phyloP scores from a whole-genome alignment of 2,113 vertebrate species.

The Clarias batrachus region DNA sequence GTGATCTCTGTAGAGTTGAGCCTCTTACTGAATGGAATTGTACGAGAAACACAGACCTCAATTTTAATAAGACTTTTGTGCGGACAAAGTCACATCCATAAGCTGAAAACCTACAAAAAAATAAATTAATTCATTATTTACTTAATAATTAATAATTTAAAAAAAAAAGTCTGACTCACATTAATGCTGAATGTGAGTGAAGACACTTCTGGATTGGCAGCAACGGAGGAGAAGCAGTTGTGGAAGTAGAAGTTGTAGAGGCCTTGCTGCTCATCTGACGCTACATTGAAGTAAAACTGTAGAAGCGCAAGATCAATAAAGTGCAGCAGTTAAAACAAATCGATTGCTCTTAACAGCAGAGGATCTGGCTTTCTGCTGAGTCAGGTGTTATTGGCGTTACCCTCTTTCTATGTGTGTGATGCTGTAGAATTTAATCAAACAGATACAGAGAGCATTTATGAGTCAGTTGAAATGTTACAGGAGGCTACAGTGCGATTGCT shows the following conservation, averaged over 20 bases:
- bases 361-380: neutral
- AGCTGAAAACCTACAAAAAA: neutral
- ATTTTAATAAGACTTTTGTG: neutral
- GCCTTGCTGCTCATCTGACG: constrained; percentile 76
- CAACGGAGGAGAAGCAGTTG: constrained; percentile 66
- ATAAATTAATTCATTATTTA: neutral
- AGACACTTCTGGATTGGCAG: neutral
- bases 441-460: neutral
- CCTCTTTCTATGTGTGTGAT: neutral
- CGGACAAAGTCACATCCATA: neutral
- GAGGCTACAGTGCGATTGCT: neutral
- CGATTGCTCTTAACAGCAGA: neutral
- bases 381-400: neutral
- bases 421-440: neutral
- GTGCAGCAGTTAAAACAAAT: neutral
- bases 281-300: constrained; percentile 82
- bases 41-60: neutral
- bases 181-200: constrained; percentile 75
- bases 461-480: neutral
- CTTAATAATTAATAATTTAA: neutral
- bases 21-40: neutral
- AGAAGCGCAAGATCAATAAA: constrained; percentile 9
- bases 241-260: constrained; percentile 86
- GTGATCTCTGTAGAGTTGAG: neutral
- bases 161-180: constrained; percentile 64